Evolutionary conservation across 2,113 vertebrate species (phyloP).

Genomic region (Microcebus griseorufus): DNA sequence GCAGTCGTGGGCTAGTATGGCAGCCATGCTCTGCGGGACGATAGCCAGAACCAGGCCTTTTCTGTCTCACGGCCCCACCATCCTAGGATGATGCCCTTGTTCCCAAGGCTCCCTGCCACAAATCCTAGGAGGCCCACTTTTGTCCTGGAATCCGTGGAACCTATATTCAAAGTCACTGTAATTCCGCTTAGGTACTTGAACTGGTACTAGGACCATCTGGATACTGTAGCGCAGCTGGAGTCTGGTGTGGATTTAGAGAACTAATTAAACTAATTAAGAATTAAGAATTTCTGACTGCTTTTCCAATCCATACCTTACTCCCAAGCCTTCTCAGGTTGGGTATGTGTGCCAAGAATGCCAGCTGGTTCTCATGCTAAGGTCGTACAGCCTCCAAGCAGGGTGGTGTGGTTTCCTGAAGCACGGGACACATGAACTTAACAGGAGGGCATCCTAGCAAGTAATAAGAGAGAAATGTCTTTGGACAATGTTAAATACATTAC

Average conservation of each 20-base stretch:
- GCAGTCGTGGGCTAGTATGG: neutral
- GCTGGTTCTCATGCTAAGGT: neutral
- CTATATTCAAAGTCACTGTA: neutral
- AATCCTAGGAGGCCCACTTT: neutral
- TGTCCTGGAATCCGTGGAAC: neutral
- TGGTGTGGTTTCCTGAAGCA: neutral
- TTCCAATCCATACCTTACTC: neutral
- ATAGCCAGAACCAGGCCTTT: neutral
- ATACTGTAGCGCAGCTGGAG: neutral
- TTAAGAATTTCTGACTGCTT: neutral
- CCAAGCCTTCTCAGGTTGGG: neutral
- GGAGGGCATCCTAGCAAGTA: neutral
- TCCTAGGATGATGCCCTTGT: neutral
- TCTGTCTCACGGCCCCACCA: accelerated
- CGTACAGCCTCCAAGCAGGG: neutral
- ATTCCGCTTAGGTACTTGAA: neutral
- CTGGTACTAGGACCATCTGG: neutral
- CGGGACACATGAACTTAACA: neutral
- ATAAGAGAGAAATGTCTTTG: neutral
- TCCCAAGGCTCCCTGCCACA: neutral
- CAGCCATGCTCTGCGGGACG: neutral
- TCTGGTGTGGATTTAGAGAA: neutral
- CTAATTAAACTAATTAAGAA: neutral
- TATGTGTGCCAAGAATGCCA: neutral
- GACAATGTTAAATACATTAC: neutral